Evolutionary conservation across 2,113 vertebrate species (phyloP), one percentile per base, ranked within the genome.

Genomic region (Sinocyclocheilus grahami): DNA sequence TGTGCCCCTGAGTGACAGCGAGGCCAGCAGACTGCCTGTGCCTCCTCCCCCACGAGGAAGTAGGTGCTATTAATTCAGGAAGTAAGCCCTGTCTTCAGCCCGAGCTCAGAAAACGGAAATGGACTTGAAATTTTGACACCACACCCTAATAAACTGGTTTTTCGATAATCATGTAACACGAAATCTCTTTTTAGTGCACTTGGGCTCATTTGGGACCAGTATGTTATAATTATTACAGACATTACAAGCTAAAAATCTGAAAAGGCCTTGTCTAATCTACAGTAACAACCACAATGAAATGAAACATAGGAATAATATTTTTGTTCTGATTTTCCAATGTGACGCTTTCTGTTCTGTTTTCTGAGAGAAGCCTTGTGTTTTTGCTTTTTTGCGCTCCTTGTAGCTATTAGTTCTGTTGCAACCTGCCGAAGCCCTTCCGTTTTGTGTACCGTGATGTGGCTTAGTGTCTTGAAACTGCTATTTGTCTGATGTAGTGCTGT

Each of bases 1-100:
- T 77, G 86, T 85, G 51, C 85, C 84, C 72, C 67, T 87, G 88
- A 89, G 87, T 48, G 89, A 92, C 87, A 87, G 22, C 78, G 90
- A 91, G 82, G 88, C 87, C 69, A 84, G 89, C 90, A 90, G 82
- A 82, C 87, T 83, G 22, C 89, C 89, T 67, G 80, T 88, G 46
- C 83, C 90, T 53, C 90, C 90, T 67, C 86, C 90, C 53, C 39
- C 88, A 20, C 86, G 89, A 71, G 88, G 90, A 92, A 92, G 91
- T 92, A 92, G 90, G 90, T 91, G 84, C 87, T 87, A 51, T 87
- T 71, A 53, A 63, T 78, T 82, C 33, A 86, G 84, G 46, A 88
- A 78, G 60, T 86, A 83, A 58, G 82, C 55, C 86, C 86, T 60
- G 33, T 76, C 76, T 83, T 69, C 33, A 86, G 83, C 58, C 63